These are phyloP conservation scores for Aurelia coerulea DNA, from an alignment of 30 jellyfish, hydroid and myxozoan genomes.

Conservation along the genomic window DNA sequence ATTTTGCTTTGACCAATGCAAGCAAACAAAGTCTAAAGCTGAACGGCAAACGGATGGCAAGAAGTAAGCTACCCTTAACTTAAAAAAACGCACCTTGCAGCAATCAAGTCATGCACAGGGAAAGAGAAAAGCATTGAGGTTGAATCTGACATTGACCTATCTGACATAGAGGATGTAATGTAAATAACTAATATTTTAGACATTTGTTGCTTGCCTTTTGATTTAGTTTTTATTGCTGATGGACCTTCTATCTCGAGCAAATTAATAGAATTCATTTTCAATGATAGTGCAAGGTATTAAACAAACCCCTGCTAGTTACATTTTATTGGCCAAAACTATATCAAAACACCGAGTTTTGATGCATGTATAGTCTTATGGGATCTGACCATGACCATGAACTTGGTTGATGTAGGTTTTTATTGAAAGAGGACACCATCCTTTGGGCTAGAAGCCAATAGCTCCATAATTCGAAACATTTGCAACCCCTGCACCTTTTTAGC, in stretches of 20 bases:
- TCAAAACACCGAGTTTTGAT: no score
- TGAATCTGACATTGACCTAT: slow-evolving; percentile 25
- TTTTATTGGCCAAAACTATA: slow-evolving; percentile 10
- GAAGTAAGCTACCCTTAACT: slow-evolving; percentile 22
- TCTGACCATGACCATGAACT: slow-evolving; percentile 18
- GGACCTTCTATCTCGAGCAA: background rate
- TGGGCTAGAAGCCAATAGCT: slow-evolving; percentile 11
- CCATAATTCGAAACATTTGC: slow-evolving; percentile 9
- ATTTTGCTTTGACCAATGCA: slow-evolving; percentile 22
- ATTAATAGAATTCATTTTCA: background rate
- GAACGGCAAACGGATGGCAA: slow-evolving; percentile 21
- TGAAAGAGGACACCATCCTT: slow-evolving; percentile 32
- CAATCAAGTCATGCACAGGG: slow-evolving; percentile 30
- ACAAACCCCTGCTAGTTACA: slow-evolving; percentile 23
- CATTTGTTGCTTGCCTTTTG: background rate
- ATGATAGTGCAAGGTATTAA: slow-evolving; percentile 7
- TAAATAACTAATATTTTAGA: background rate
- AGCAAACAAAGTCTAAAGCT: slow-evolving; percentile 22
- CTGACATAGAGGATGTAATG: slow-evolving; percentile 2
- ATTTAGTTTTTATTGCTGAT: background rate
- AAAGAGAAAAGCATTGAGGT: slow-evolving; percentile 21
- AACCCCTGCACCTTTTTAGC: slow-evolving; percentile 2
- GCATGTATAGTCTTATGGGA: slow-evolving; percentile 9
- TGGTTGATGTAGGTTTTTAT: slow-evolving; percentile 18
- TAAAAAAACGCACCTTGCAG: slow-evolving; percentile 19